Base-by-base conservation (phyloP, 1,140 invertebrate species). In the Macrocentrus cingulum region DNA sequence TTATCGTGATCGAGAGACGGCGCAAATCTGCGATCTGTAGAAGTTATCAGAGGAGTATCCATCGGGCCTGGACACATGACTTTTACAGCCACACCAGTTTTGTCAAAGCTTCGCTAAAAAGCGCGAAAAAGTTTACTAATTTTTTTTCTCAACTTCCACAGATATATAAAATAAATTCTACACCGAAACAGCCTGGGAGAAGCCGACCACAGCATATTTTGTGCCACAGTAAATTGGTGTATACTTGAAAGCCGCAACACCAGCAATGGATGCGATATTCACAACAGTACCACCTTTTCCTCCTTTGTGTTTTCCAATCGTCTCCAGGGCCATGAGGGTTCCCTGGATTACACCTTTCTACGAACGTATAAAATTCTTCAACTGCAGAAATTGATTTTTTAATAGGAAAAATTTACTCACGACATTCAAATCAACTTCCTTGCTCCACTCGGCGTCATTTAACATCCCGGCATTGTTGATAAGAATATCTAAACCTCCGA, bases 381-480 rank as follows among this genome's bases (percentile, higher is more conserved):
- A n/a, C n/a, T n/a, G n/a, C n/a, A 34, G 11, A 7, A 34, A 11
- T 11, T 11, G 11, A 34, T 34, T 6, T 34, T 34, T 7, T 34
- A 11, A 34, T 11, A 34, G 6, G 11, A 34, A 34, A 6, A 34
- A 34, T 34, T 34, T 34, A n/a, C 45, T 48, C 11, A 23, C 45
- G 45, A 20, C 20, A 25, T 48, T 48, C 11, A 25, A 25, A 23
- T 45, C 42, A 48, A 48, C 15, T 25, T 25, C 20, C 7, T n/a
- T 4, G 15, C 42, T 19, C 42, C 42, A 45, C 20, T 19, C n/a
- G 42, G 15, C 4, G 15, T 45, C 42, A 20, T 45, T n/a, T 5
- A 45, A 3, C 6, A 45, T 45, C 42, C 42, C 42, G 20, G 88
- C 88, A 75, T 89, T 88, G 63, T 90, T 50, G 13, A 32, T 50